Conservation (phyloP, 2,888 invertebrate genomes). For the Orthonevra nobilis region DNA sequence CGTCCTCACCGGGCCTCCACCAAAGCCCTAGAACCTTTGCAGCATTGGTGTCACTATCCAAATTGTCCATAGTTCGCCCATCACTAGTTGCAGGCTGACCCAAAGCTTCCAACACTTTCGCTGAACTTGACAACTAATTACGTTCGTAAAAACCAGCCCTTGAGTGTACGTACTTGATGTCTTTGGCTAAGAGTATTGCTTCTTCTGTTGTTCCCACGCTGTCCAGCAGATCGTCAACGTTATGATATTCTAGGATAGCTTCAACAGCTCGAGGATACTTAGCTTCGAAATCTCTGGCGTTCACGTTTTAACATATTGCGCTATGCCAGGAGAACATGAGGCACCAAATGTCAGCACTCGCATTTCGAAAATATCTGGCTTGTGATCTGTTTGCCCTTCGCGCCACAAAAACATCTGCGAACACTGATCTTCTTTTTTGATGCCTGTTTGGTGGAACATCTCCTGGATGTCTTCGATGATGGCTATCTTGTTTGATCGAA, state of each 20-base stretch:
- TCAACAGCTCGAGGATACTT: slow-evolving; percentile 56
- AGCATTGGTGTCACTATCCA: no score
- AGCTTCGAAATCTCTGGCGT: slow-evolving; percentile 43
- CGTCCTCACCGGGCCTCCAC: no score
- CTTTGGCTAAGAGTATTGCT: slow-evolving; percentile 46
- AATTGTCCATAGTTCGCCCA: slow-evolving; percentile 11
- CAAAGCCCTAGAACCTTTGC: no score
- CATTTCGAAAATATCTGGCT: slow-evolving; percentile 22
- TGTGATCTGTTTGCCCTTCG: slow-evolving; percentile 7
- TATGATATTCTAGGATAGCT: slow-evolving; percentile 48
- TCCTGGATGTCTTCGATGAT: slow-evolving; percentile 64
- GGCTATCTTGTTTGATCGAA: background rate
- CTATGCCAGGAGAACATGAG: no score
- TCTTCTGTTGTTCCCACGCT: slow-evolving; percentile 59
- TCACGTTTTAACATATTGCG: no score
- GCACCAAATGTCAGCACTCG: slow-evolving; percentile 46
- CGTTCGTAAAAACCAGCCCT: slow-evolving; percentile 41
- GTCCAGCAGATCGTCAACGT: slow-evolving; percentile 72
- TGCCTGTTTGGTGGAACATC: no score
- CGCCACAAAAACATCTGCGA: slow-evolving; percentile 75
- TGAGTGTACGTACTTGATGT: slow-evolving; percentile 32
- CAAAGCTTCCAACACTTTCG: slow-evolving; percentile 8
- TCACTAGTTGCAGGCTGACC: slow-evolving; percentile 12
- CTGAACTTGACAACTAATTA: slow-evolving; percentile 58
- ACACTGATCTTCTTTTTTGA: slow-evolving; percentile 63